Conservation (phyloP, 1,140 invertebrate genomes). For the Mizuhopecten yessoensis region DNA sequence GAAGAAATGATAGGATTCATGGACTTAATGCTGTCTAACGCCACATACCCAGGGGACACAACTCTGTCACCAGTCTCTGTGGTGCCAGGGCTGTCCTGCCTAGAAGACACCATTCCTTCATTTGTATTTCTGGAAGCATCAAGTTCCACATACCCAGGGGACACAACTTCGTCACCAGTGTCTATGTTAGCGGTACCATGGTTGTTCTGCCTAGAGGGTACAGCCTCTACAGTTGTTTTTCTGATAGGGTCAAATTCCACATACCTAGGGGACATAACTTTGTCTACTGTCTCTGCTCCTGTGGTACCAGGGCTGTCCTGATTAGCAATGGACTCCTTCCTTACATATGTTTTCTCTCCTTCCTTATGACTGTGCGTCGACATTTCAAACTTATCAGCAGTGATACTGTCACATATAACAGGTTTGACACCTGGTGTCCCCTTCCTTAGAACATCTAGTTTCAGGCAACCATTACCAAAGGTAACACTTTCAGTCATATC, state of each 20-base stretch:
- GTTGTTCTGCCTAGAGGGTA: not conserved
- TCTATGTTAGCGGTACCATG: not conserved
- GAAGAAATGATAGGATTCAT: not conserved
- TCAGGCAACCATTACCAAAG: not conserved
- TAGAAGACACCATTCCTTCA: not conserved
- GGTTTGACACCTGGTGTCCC: no score
- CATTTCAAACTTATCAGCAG: not conserved
- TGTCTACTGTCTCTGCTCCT: no score
- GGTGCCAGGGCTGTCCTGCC: not conserved
- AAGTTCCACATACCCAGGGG: not conserved
- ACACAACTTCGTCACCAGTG: not conserved
- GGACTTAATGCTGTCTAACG: not conserved
- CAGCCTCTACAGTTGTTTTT: not conserved
- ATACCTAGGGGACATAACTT: not conserved
- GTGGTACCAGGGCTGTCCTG: no score
- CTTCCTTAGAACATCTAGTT: not conserved
- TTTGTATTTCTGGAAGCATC: not conserved
- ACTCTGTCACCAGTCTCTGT: not conserved
- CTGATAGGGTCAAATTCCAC: not conserved
- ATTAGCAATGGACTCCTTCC: not conserved
- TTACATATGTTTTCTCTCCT: not conserved
- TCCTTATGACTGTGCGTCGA: not conserved
- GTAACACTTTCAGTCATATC: not conserved
- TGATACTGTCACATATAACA: not conserved
- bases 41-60: not conserved